Conservation (phyloP, 2,113 vertebrate genomes). For the Zosterops japonicus region DNA sequence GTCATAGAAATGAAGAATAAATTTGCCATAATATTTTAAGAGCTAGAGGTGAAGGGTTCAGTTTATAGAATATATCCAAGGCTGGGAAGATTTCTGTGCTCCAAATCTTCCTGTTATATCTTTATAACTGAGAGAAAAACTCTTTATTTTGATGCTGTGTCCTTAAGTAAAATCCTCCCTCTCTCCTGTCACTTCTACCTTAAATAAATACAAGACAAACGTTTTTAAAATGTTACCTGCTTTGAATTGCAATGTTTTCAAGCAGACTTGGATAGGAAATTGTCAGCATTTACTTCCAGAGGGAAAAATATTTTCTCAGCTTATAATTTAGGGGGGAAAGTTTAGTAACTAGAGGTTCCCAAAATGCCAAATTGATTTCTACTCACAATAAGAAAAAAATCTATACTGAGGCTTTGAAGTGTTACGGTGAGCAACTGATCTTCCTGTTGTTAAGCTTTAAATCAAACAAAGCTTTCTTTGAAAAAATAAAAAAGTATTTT, state of each 20-base stretch:
- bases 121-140: neutral
- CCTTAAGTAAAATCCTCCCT: neutral
- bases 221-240: neutral
- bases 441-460: neutral
- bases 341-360: neutral
- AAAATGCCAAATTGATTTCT: neutral
- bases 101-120: neutral
- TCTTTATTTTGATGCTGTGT: neutral
- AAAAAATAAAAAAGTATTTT: neutral
- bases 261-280: neutral
- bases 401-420: neutral
- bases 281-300: neutral
- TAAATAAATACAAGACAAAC: conserved; percentile 14
- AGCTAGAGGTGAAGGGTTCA: neutral
- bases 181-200: neutral
- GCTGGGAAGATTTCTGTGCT: neutral
- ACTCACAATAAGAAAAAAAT: neutral
- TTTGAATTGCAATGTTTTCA: neutral
- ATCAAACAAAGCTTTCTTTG: neutral
- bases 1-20: neutral
- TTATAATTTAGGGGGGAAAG: neutral
- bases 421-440: neutral
- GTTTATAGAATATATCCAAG: neutral
- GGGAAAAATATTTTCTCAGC: neutral
- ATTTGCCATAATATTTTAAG: neutral